These are phyloP conservation scores for Lepidocyrtoides sp. DNA, from an alignment of 2,888 invertebrate species.

Conservation along the genomic window DNA sequence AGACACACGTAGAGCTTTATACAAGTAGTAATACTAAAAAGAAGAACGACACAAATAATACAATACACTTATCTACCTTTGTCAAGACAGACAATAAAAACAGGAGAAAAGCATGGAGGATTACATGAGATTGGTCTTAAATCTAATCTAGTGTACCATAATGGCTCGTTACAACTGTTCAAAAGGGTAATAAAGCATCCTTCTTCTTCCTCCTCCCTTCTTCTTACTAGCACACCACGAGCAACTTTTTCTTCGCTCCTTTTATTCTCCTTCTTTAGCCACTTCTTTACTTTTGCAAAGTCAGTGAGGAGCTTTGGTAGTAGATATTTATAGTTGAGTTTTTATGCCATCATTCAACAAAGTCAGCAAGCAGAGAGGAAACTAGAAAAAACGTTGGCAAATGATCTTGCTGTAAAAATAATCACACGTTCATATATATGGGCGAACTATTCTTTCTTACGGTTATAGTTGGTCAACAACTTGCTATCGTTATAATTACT, in stretches of 20 bases:
- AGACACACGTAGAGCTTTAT: too few relatives aligned
- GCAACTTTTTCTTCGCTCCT: constrained; percentile 14
- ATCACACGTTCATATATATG: too few relatives aligned
- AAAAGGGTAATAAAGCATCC: constrained; percentile 79
- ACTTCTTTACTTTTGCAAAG: constrained; percentile 42
- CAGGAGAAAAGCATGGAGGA: constrained; percentile 74
- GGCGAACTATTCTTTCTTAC: too few relatives aligned
- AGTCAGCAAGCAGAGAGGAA: not conserved
- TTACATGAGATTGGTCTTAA: constrained; percentile 79
- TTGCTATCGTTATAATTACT: constrained; percentile 29
- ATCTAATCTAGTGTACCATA: constrained; percentile 80
- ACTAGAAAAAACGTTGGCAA: not conserved
- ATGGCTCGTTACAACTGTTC: constrained; percentile 80
- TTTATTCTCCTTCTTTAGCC: constrained; percentile 1
- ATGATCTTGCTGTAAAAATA: too few relatives aligned
- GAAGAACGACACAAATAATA: constrained; percentile 68
- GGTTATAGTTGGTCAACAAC: too few relatives aligned
- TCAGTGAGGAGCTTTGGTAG: not conserved
- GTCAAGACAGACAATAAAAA: constrained; percentile 78
- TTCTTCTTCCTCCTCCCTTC: constrained; percentile 58
- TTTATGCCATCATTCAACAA: constrained; percentile 2
- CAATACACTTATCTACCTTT: constrained; percentile 79
- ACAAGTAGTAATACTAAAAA: too few relatives aligned
- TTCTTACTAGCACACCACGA: not conserved
- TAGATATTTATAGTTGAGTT: constrained; percentile 43